phyloP scores from a whole-genome alignment of 1,140 invertebrate species.

The Helicorthomorpha holstii region DNA sequence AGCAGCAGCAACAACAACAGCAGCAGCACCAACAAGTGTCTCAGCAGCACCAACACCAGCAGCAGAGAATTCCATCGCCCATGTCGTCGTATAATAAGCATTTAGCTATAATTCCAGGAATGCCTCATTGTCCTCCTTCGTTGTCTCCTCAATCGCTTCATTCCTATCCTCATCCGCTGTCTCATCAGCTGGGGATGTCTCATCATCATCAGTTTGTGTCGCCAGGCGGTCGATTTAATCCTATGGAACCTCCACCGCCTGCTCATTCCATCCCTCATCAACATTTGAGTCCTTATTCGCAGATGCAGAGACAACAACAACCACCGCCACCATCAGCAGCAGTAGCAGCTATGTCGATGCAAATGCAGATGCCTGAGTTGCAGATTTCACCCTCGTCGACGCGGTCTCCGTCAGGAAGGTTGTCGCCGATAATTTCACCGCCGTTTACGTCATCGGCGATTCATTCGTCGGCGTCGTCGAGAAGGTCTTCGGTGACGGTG shows the following conservation, averaged over 20 bases:
- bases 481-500: slow-evolving; percentile 16
- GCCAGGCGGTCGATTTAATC: not conserved
- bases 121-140: slow-evolving; percentile 3
- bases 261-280: slow-evolving; percentile 18
- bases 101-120: not conserved
- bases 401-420: slow-evolving; percentile 6
- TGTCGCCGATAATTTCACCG: slow-evolving; percentile 6
- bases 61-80: not conserved
- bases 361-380: not conserved
- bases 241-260: slow-evolving; percentile 13
- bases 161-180: not conserved
- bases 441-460: slow-evolving; percentile 9
- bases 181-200: not conserved
- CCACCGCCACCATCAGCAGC: slow-evolving; percentile 25
- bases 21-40: not conserved
- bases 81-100: not conserved
- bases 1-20: not conserved
- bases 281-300: slow-evolving; percentile 16
- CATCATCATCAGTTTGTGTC: slow-evolving; percentile 14
- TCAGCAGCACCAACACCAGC: not conserved
- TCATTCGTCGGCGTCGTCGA: slow-evolving; percentile 10
- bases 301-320: not conserved
- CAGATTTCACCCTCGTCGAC: not conserved
- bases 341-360: not conserved
- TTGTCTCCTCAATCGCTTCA: slow-evolving; percentile 6